Percentiles rank a stretch among this genome's conserved stretches.
Evolutionary conservation across 2,113 vertebrate species (phyloP).

Genomic region (Bambusicola thoracicus): DNA sequence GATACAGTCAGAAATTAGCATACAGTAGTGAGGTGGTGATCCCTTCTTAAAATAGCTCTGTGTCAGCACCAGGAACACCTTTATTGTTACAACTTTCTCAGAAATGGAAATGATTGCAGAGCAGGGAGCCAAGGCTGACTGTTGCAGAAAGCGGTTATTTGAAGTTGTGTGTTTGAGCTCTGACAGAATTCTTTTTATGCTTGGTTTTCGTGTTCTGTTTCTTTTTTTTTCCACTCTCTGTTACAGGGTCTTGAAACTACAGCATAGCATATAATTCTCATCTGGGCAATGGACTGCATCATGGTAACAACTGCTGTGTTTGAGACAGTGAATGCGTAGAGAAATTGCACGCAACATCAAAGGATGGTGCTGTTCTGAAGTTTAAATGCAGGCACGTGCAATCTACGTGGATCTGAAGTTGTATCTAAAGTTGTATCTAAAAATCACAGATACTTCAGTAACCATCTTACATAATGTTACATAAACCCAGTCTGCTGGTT

Average conservation of each 20-base stretch:
- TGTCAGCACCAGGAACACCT: background rate
- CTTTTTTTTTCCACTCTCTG: accelerated
- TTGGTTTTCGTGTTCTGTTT: background rate
- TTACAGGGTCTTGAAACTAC: background rate
- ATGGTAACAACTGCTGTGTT: accelerated
- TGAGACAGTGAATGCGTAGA: background rate
- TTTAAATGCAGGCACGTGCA: accelerated
- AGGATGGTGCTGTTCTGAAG: background rate
- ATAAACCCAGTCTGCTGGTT: constrained; percentile 22
- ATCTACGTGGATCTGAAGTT: background rate
- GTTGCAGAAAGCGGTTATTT: background rate
- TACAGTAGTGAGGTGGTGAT: background rate
- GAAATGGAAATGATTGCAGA: background rate
- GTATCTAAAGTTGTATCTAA: background rate
- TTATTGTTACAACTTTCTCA: background rate
- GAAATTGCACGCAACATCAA: background rate
- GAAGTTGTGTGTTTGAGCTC: background rate
- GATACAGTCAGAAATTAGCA: background rate
- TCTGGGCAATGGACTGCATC: accelerated
- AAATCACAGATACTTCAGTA: background rate
- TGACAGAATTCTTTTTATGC: background rate
- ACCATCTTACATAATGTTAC: background rate
- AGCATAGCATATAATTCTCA: background rate
- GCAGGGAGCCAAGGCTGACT: background rate
- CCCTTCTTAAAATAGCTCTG: accelerated